Conservation (phyloP, 2,888 invertebrate genomes). For the Leucophenga montana region DNA sequence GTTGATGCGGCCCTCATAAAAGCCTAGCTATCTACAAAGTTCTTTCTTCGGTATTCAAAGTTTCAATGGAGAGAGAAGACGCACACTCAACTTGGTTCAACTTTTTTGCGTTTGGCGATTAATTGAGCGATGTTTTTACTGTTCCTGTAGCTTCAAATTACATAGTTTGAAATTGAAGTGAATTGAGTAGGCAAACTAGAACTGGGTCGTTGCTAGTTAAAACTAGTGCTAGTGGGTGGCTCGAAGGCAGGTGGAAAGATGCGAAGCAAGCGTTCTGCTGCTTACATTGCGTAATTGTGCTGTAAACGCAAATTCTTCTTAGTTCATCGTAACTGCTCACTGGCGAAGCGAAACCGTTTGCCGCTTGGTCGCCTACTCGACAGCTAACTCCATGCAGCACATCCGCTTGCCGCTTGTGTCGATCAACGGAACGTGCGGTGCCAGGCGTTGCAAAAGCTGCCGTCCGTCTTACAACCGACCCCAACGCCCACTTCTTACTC, state of each 20-base stretch:
- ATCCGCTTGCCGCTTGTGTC: neutral
- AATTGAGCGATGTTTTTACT: conserved; percentile 15
- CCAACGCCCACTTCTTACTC: neutral
- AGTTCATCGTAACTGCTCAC: neutral
- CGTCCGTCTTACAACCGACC: neutral
- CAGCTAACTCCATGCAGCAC: neutral
- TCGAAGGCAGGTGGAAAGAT: neutral
- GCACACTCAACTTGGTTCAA: neutral
- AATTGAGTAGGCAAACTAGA: neutral
- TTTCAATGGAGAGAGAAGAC: too few relatives aligned
- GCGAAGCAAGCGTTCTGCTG: neutral
- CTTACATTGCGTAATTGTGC: conserved; percentile 21
- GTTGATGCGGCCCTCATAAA: too few relatives aligned
- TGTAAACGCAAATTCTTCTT: conserved; percentile 14
- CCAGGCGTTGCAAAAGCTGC: neutral
- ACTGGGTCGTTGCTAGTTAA: neutral
- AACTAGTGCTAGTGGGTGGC: neutral
- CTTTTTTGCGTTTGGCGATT: conserved; percentile 20
- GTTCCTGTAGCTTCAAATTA: conserved; percentile 8
- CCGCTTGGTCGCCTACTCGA: conserved; percentile 11
- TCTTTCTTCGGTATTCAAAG: too few relatives aligned
- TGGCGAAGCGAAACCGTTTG: conserved; percentile 19
- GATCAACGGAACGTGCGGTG: neutral
- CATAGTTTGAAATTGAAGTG: conserved; percentile 18
- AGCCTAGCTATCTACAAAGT: too few relatives aligned